phyloP scores from a whole-genome alignment of 2,888 invertebrate genomes.

The Stenodema calcarata region DNA sequence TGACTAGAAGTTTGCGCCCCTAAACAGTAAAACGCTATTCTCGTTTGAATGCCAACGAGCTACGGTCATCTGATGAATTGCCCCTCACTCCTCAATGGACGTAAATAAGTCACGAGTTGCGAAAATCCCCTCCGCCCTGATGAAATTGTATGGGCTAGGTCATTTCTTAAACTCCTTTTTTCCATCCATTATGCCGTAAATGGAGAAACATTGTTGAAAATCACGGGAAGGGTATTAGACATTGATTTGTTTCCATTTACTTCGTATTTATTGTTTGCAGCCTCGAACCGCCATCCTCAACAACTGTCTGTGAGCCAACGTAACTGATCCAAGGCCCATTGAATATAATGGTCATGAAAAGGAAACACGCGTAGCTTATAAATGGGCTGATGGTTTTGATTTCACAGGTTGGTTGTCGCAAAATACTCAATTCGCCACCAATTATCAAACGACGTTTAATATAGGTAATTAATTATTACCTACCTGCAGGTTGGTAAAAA shows the following conservation, averaged over 20 bases:
- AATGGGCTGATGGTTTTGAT: too few relatives aligned
- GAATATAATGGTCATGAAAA: neutral
- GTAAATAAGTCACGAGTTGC: neutral
- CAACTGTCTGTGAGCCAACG: neutral
- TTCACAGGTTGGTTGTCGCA: too few relatives aligned
- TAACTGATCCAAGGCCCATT: neutral
- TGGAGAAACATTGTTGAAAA: neutral
- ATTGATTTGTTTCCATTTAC: neutral
- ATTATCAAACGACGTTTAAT: too few relatives aligned
- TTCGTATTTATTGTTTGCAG: neutral
- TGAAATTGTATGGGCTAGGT: neutral
- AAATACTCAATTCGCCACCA: too few relatives aligned
- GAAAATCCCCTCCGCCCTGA: neutral
- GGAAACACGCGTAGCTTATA: neutral
- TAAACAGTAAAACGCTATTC: neutral
- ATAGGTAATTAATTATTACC: too few relatives aligned
- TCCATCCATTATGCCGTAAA: neutral
- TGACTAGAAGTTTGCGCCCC: neutral
- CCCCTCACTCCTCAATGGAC: neutral
- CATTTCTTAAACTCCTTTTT: neutral
- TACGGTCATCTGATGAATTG: slow-evolving; percentile 17
- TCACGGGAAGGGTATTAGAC: neutral
- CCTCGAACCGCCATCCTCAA: neutral
- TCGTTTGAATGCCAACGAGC: slow-evolving; percentile 1
- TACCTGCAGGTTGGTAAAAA: too few relatives aligned